Evolutionary conservation across 2,888 invertebrate species (phyloP).

Genomic region (Eilema sororculum): DNA sequence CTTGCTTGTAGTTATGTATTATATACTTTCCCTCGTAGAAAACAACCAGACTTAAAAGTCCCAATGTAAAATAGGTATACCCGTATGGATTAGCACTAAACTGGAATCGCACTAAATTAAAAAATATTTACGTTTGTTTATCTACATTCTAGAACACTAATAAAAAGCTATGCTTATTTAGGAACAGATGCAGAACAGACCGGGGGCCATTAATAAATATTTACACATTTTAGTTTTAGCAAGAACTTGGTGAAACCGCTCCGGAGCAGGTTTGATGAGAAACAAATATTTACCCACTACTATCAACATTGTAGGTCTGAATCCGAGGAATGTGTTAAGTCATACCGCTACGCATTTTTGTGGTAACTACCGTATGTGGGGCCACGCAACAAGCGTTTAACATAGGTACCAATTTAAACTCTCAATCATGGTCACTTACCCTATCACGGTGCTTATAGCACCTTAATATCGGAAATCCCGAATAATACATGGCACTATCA

Average conservation of each 20-base stretch:
- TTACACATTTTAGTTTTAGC: constrained; percentile 1
- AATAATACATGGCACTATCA: too few species aligned
- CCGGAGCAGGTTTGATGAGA: constrained; percentile 24
- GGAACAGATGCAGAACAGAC: neutral
- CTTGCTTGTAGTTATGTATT: too few species aligned
- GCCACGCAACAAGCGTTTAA: constrained; percentile 24
- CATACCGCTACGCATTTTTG: constrained; percentile 49
- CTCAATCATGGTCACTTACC: too few species aligned
- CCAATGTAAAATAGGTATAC: too few species aligned
- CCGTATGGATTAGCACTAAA: too few species aligned
- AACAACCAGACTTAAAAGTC: too few species aligned
- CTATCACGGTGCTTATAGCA: too few species aligned
- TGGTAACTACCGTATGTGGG: constrained; percentile 38
- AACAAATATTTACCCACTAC: constrained; percentile 37
- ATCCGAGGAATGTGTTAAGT: constrained; percentile 54
- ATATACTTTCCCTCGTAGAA: too few species aligned
- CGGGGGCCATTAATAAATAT: neutral
- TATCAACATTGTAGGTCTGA: constrained; percentile 35
- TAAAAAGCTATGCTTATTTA: neutral
- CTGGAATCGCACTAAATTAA: too few species aligned
- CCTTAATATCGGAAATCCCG: too few species aligned
- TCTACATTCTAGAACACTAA: neutral
- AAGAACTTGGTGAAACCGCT: neutral
- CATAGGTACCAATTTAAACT: too few species aligned
- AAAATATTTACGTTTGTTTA: too few species aligned